Conservation (phyloP, 2,113 vertebrate genomes). For the Grammomys surdaster region DNA sequence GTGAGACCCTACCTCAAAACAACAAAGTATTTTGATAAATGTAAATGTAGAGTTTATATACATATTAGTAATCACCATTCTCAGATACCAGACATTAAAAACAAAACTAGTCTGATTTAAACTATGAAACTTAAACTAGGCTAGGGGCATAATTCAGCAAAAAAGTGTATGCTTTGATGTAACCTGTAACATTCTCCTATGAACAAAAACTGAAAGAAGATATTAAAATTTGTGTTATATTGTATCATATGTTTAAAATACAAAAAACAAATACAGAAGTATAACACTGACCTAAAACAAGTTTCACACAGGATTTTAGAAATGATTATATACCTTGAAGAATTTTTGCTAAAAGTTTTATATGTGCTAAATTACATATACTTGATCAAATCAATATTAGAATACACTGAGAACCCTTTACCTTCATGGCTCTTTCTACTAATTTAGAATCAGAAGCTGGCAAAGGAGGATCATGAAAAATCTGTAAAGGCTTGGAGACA, state of each 20-base stretch:
- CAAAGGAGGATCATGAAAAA: conserved; percentile 97
- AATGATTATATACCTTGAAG: conserved; percentile 53
- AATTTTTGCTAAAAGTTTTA: conserved; percentile 59
- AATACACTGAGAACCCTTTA: conserved; percentile 78
- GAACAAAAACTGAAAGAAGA: conserved; percentile 3
- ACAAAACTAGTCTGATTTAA: conserved; percentile 48
- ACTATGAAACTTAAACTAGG: conserved; percentile 19
- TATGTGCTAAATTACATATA: conserved; percentile 39
- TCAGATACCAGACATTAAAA: conserved; percentile 52
- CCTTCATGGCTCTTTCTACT: conserved; percentile 98
- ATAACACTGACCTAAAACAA: conserved; percentile 63
- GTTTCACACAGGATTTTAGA: conserved; percentile 56
- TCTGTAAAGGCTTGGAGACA: conserved; percentile 98
- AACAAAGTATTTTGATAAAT: background rate
- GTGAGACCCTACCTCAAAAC: background rate
- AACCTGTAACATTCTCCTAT: background rate
- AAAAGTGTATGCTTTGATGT: background rate
- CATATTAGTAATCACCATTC: background rate
- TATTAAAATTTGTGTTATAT: conserved; percentile 24
- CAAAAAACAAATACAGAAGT: conserved; percentile 3
- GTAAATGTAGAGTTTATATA: background rate
- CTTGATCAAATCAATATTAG: conserved; percentile 60
- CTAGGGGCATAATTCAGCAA: background rate
- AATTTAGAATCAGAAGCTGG: conserved; percentile 97
- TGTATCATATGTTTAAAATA: conserved; percentile 3